These are phyloP conservation scores for Trichomalopsis sarcophagae DNA, from an alignment of 1,140 invertebrate species.

Conservation along the genomic window DNA sequence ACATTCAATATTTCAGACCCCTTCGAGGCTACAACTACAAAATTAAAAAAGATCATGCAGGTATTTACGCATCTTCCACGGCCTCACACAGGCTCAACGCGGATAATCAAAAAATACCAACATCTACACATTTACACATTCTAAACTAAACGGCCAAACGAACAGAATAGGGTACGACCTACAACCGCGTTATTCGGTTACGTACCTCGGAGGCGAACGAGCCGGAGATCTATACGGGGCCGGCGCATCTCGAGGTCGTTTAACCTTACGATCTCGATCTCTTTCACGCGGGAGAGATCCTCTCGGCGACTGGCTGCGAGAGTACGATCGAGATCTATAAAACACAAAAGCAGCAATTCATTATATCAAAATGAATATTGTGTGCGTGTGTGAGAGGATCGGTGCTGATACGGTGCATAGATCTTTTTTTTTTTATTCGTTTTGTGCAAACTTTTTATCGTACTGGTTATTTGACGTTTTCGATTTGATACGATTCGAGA, in stretches of 20 bases:
- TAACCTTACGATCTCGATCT: constrained; percentile 59
- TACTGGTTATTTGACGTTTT: no score
- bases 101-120: not conserved
- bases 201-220: constrained; percentile 75
- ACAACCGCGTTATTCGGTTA: not conserved
- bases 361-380: not conserved
- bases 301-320: constrained; percentile 71
- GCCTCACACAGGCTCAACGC: not conserved
- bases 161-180: not conserved
- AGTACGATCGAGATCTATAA: constrained; percentile 71
- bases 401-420: not conserved
- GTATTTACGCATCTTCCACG: not conserved
- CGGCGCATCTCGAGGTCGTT: constrained; percentile 64
- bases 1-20: not conserved
- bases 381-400: not conserved
- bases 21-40: not conserved
- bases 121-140: not conserved
- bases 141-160: no score
- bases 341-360: constrained; percentile 47
- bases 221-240: constrained; percentile 74
- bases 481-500: no score
- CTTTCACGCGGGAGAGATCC: constrained; percentile 66
- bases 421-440: not conserved
- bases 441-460: no score
- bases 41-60: constrained; percentile 10